Conservation (phyloP, 2,888 invertebrate genomes). For the Leucoptera coffeella region DNA sequence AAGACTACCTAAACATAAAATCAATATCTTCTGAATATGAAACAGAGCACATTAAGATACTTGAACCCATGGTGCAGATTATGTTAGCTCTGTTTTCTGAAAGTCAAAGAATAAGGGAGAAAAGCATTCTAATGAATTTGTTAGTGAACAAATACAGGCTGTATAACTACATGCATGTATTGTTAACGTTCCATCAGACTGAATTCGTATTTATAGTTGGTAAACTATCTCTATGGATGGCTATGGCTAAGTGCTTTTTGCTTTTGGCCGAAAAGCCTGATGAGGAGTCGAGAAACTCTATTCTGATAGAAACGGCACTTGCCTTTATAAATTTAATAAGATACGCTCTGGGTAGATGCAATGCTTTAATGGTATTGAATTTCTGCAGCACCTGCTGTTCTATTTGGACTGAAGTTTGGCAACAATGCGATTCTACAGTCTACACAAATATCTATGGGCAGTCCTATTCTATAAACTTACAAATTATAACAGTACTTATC, state of each 20-base stretch:
- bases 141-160: slow-evolving; percentile 24
- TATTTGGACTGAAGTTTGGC: slow-evolving; percentile 19
- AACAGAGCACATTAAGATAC: slow-evolving; percentile 38
- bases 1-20: slow-evolving; percentile 41
- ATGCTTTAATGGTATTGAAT: slow-evolving; percentile 18
- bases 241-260: slow-evolving; percentile 27
- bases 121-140: slow-evolving; percentile 16
- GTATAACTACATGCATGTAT: no score
- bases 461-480: no score
- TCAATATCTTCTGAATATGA: slow-evolving; percentile 41
- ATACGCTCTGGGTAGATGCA: slow-evolving; percentile 17
- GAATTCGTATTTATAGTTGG: slow-evolving; percentile 28
- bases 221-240: slow-evolving; percentile 37
- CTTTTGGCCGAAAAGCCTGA: slow-evolving; percentile 17
- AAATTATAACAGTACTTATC: no score
- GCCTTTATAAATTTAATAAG: slow-evolving; percentile 26
- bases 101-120: slow-evolving; percentile 29
- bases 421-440: no score
- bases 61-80: slow-evolving; percentile 53
- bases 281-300: slow-evolving; percentile 20
- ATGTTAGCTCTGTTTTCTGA: slow-evolving; percentile 49
- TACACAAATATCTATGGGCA: no score
- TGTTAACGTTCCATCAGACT: no score
- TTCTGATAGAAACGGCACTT: slow-evolving; percentile 22
- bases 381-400: slow-evolving; percentile 24